phyloP scores from a whole-genome alignment of 2,888 invertebrate genomes.

The Alsophila aescularia region DNA sequence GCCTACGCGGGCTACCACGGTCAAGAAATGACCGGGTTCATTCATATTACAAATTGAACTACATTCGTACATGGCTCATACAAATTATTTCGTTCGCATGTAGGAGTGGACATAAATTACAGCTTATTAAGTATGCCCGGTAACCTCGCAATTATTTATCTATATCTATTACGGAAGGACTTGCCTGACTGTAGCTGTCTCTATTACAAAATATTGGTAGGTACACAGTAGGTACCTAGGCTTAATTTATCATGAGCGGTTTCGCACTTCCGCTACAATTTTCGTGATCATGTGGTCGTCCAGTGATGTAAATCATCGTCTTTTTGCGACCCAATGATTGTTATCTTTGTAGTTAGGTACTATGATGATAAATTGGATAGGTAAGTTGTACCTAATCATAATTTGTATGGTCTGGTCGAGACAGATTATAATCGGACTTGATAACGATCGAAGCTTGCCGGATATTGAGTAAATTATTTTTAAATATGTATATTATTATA shows the following conservation, averaged over 20 bases:
- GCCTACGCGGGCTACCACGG: slow-evolving; percentile 14
- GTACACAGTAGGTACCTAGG: slow-evolving; percentile 14
- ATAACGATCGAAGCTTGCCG: no score
- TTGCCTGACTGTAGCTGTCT: slow-evolving; percentile 19
- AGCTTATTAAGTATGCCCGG: slow-evolving; percentile 21
- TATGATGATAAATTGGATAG: not conserved
- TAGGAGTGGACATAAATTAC: slow-evolving; percentile 26
- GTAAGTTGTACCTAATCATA: not conserved
- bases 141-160: slow-evolving; percentile 27
- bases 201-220: slow-evolving; percentile 15
- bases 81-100: slow-evolving; percentile 21
- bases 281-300: not conserved
- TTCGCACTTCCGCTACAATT: slow-evolving; percentile 17
- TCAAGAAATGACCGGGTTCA: slow-evolving; percentile 25
- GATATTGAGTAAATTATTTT: no score
- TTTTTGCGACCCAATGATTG: not conserved
- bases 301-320: not conserved
- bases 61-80: slow-evolving; percentile 20
- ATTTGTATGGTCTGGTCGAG: no score
- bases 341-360: not conserved
- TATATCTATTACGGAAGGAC: slow-evolving; percentile 30
- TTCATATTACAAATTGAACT: slow-evolving; percentile 22
- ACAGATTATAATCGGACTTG: no score
- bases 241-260: slow-evolving; percentile 14
- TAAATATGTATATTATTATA: no score